Base-by-base conservation (phyloP, 2,113 vertebrate species). In the Leucoraja erinaceus region DNA sequence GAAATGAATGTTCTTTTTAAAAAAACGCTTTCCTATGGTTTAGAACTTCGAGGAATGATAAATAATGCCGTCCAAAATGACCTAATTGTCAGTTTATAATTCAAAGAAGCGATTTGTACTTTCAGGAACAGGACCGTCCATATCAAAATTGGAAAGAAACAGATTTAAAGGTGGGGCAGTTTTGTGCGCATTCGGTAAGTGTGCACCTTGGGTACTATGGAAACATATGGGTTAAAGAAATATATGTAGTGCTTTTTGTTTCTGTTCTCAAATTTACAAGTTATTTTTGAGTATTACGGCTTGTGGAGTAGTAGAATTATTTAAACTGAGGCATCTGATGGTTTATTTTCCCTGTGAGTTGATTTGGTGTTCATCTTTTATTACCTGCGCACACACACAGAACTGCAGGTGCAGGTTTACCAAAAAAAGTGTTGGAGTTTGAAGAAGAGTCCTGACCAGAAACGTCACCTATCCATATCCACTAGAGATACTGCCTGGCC, bases 171-270 rank as follows among this genome's bases (percentile, higher is more conserved):
- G 90, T 91, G 90, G 90, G 90, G 90, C 90, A 72, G 90, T 91
- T 66, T 91, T 91, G 90, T 91, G 90, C 90, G 90, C 90, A 91
- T 91, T 66, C 90, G 90, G 90, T 91, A 91, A 91, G 90, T 91
- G 90, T 91, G 90, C 90, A 91, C 90, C 68, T 72, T 91, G 54
- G 90, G 90, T 68, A 70, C 72, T 91, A 72, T 91, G 90, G 68
- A 91, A 88, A 91, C 66, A 47, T 91, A 33, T 72, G 66, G 90
- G 54, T 91, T 79, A 54, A 72, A 91, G 25, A 47, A 68, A 91
- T 33, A 28, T 25, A 33, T 72, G 31, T 54, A 9, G 90, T 91
- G 90, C 90, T 70, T 72, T 91, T 61, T 91, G 88, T 70, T 70
- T 47, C 88, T n/a, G 8, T 91, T 47, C 68, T 91, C 20, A 38